Base-by-base conservation (phyloP, 2,888 invertebrate species). In the Octonoba sinensis region DNA sequence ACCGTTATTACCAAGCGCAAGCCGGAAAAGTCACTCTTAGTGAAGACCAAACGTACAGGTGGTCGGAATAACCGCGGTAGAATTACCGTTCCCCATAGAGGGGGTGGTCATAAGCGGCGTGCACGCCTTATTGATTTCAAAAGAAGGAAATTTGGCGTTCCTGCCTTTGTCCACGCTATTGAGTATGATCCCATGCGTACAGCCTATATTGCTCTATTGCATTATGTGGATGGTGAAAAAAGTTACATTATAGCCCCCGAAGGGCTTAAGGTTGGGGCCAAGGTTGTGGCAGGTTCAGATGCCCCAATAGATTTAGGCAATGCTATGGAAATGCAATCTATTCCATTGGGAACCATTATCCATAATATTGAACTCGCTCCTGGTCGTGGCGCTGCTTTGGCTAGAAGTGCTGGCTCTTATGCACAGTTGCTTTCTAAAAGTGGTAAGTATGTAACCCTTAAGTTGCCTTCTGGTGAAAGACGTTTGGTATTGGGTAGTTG, bases 151-250 rank as follows among this genome's bases (percentile, higher is more conserved):
- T 24, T 64, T 64, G 84, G 44, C 54, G n/a, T n/a, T n/a, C 47
- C 49, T 13, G 84, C 78, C 8, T 49, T 54, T 20, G 78, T 84
- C 36, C 62, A 36, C 15, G 18, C 22, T 16, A 72, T 79, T n/a
- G 83, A 84, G 54, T 84, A 84, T 44, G 84, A 84, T 72, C 84
- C 83, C 22, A 84, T 79, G 56, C 71, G 84, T 20, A 84, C 66
- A 15, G 60, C 60, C 12, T 60, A 27, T 13, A n/a, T n/a, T n/a
- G n/a, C n/a, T n/a, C n/a, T n/a, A n/a, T 36, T 64, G 18, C 16
- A n/a, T 36, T 64, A 64, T 64, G 36, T 16, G 11, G 64, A 64
- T 44, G 46, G 44, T 44, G 44, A 44, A 44, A 36, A 44, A n/a
- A 13, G n/a, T 64, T n/a, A n/a, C n/a, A 64, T 64, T 12, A 24